Base-by-base conservation (phyloP, 2,888 invertebrate genomes). In the Apoda limacodes region DNA sequence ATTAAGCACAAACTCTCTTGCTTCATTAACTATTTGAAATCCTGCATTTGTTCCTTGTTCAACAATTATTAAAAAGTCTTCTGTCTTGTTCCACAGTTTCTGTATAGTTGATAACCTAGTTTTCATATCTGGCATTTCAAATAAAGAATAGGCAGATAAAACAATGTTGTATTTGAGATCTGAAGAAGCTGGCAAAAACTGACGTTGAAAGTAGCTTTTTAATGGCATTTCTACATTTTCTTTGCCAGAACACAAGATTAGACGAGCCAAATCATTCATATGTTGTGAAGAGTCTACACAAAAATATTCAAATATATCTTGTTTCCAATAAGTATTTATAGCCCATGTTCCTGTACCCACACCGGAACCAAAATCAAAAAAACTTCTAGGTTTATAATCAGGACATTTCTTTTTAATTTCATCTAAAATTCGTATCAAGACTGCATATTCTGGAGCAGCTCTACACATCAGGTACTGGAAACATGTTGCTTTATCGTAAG, bases 331-430 rank as follows among this genome's bases (percentile, higher is more conserved):
- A 3, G 75, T 61, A 48, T 88, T 87, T 0, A 88, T 86, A 0
- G 93, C 96, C 95, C 95, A 95, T 30, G 88, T 85, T 0, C 87
- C 91, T 0, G 92, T 90, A 0, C 95, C 96, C 3, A 93, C 71
- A 1, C 98, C 98, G 4, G 95, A 93, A 1, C 97, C 98, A 64
- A 93, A 95, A 71, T 98, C 96, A 46, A 96, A 90, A 43, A 94
- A 83, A 36, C 87, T 86, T 34, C 83, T 72, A 0, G 97, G 97
- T 34, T 78, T 76, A 58, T 91, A 97, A 10, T 84, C 61, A 0
- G 82, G 76, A 56, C 89, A 82, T 30, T 86, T 76, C 21, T 56
- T 57, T 28, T 71, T 69, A 30, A 96, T 89, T 76, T 95, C 95
- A 23, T 83, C 75, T 22, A 96, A 84, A 28, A 95, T 85, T 50